phyloP scores from a whole-genome alignment of 1,140 invertebrate species.

The Zaprionus ghesquierei region DNA sequence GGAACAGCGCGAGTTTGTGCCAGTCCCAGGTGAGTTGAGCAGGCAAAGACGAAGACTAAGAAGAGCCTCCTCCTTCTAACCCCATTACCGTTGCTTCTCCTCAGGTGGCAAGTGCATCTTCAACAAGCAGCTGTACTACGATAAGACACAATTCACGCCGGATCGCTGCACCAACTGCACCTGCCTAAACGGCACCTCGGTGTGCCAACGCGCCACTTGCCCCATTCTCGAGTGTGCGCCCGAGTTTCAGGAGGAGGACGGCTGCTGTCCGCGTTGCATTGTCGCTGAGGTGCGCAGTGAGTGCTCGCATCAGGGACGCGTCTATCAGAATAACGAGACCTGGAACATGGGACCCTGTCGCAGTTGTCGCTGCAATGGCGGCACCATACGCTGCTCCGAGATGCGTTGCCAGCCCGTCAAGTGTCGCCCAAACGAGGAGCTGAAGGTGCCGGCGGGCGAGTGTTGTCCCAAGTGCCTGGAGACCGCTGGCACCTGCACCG shows the following conservation, averaged over 20 bases:
- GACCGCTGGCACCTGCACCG: constrained; percentile 94
- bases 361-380: constrained; percentile 90
- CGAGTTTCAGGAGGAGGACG: constrained; percentile 87
- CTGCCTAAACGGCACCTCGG: constrained; percentile 89
- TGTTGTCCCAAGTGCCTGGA: constrained; percentile 94
- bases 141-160: constrained; percentile 82
- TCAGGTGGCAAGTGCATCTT: constrained; percentile 86
- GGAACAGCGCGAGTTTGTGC: constrained; percentile 85
- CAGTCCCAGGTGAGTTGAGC: constrained; percentile 83
- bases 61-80: not conserved
- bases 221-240: constrained; percentile 91
- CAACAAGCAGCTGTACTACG: constrained; percentile 84
- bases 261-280: constrained; percentile 91
- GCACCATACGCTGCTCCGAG: constrained; percentile 91
- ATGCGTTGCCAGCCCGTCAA: constrained; percentile 88
- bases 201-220: constrained; percentile 91
- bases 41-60: not conserved
- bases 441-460: constrained; percentile 88
- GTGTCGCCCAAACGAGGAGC: constrained; percentile 89
- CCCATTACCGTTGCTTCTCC: constrained; percentile 16
- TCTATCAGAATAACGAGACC: constrained; percentile 90
- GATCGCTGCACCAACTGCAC: constrained; percentile 93
- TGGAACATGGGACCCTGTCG: constrained; percentile 94
- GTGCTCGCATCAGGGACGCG: constrained; percentile 85
- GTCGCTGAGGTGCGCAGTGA: constrained; percentile 86